Evolutionary conservation across 1,140 invertebrate species (phyloP), one percentile per base, ranked within the genome.

Genomic region (Anagrus nilaparvatae): DNA sequence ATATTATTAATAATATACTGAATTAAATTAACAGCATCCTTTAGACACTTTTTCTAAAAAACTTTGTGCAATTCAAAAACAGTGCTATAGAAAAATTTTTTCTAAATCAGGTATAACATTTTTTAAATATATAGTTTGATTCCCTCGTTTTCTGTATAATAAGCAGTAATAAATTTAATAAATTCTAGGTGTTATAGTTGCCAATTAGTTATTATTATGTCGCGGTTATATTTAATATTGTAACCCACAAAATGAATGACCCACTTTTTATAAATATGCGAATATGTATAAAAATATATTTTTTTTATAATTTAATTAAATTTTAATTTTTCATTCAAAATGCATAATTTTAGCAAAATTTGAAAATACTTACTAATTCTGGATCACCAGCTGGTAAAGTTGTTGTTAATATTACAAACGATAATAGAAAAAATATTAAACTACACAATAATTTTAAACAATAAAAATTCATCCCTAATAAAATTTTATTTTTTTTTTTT

Each of bases 301-400:
- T 12, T 24, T 23, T 17, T n/a, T 17, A 24, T n/a, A n/a, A n/a
- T 19, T 19, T 20, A 24, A 7, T 20, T 40, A 2, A 25, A 30
- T 39, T 7, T 46, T 12, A 8, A 32, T 36, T 41, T 7, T 9
- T n/a, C 1, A 17, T 18, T 5, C 12, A 23, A 17, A 24, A 12
- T 8, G 20, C n/a, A n/a, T n/a, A n/a, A n/a, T n/a, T n/a, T n/a
- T n/a, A n/a, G 9, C 21, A 12, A 29, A 14, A 31, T 7, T 30
- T 9, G 9, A 3, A 40, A 33, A 43, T 44, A 63, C 61, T 59
- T 47, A 67, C 64, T 46, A 57, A 55, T 47, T 64, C 61, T 14
- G 60, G 56, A 48, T 60, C 58, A 23, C 60, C 59, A 13, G 59
- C 56, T 31, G 61, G 60, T 48, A 53, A 54, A 43, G 52, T 61